Conservation (phyloP, 2,113 vertebrate genomes). For the Mustelus asterias region DNA sequence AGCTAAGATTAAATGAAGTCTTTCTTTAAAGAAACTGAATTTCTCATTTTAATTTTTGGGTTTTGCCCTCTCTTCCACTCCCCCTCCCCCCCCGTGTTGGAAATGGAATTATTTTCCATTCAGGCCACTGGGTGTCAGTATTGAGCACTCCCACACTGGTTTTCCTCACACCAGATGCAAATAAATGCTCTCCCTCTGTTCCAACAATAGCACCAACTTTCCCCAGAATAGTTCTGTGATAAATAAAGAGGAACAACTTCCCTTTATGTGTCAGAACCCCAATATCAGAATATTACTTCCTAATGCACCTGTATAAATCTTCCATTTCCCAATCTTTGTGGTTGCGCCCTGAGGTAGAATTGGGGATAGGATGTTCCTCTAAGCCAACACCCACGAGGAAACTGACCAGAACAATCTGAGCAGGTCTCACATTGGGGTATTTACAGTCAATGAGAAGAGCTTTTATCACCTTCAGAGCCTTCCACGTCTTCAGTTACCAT, state of each 20-base stretch:
- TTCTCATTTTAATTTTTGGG: slow-evolving; percentile 28
- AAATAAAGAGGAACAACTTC: background rate
- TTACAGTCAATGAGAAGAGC: background rate
- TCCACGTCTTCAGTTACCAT: background rate
- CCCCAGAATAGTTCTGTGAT: background rate
- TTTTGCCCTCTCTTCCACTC: slow-evolving; percentile 41
- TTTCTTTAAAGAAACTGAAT: background rate
- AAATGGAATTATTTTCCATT: background rate
- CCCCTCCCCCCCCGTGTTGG: slow-evolving; percentile 12
- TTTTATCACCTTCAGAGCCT: background rate
- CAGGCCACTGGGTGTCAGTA: background rate
- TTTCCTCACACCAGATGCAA: background rate
- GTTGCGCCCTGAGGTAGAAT: background rate
- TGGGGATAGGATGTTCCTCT: background rate
- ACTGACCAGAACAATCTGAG: background rate
- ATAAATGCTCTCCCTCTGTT: background rate
- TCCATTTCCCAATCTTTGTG: background rate
- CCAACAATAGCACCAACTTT: background rate
- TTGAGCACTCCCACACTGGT: background rate
- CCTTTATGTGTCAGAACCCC: background rate
- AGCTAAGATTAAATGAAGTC: slow-evolving; percentile 34
- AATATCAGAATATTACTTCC: background rate
- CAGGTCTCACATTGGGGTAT: background rate
- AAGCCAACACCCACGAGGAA: background rate
- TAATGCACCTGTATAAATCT: background rate